A percentile compares a stretch with the other conserved stretches of the same genome.
phyloP scores from a whole-genome alignment of 2,888 invertebrate genomes.

The Gibbula magus region DNA sequence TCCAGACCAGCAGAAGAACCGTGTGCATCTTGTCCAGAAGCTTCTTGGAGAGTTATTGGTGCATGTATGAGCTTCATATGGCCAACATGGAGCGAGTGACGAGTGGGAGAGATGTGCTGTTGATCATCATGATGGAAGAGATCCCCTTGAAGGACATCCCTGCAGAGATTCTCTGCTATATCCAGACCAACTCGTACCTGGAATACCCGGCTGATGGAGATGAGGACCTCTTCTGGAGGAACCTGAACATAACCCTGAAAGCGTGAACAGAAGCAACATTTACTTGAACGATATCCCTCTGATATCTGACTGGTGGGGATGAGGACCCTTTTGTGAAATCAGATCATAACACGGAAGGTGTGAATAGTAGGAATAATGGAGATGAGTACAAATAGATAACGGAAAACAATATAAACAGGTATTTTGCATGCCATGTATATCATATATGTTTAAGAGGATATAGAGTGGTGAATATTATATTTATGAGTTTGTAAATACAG shows the following conservation, averaged over 20 bases:
- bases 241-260: neutral
- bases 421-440: too few relatives aligned
- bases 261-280: too few relatives aligned
- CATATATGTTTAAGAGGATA: too few relatives aligned
- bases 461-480: too few relatives aligned
- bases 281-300: too few relatives aligned
- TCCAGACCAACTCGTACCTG: constrained; percentile 20
- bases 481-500: too few relatives aligned
- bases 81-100: constrained; percentile 32
- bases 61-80: constrained; percentile 37
- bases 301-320: too few relatives aligned
- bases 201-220: constrained; percentile 7
- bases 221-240: constrained; percentile 5
- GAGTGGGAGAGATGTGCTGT: constrained; percentile 27
- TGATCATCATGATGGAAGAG: constrained; percentile 23
- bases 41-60: constrained; percentile 35
- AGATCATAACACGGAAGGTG: too few relatives aligned
- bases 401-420: too few relatives aligned
- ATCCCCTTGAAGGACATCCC: constrained; percentile 1
- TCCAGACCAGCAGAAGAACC: constrained; percentile 39
- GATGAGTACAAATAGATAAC: too few relatives aligned
- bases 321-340: too few relatives aligned
- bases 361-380: too few relatives aligned
- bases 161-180: neutral
- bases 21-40: constrained; percentile 34